Evolutionary conservation across 2,888 invertebrate species (phyloP), one percentile per base, ranked within the genome.

Genomic region (Scaptomyza flava): DNA sequence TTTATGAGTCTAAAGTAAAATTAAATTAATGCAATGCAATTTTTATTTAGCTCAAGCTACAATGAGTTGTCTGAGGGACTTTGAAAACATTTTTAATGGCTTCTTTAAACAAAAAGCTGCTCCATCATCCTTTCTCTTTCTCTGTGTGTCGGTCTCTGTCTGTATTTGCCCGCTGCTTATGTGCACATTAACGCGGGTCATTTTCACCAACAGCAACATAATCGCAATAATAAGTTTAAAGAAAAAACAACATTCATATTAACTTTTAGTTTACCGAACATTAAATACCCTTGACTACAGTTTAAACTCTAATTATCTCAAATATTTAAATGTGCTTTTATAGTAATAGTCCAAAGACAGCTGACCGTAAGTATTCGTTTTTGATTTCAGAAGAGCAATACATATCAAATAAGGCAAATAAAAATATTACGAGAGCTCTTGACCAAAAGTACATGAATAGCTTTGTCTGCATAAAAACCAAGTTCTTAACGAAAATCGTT

Each of bases 151-250:
- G 30, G 6, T 33, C 9, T 23, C 2, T 33, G 3, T 41, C 9
- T 43, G 61, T n/a, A n/a, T n/a, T n/a, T n/a, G n/a, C n/a, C n/a
- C 66, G 65, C 52, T 85, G 56, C 63, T 64, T 63, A 78, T 47
- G 53, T 61, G 52, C 66, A 79, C 83, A 87, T 85, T 82, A 88
- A 73, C 70, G 73, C 60, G 80, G 86, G 77, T 82, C 83, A 82
- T 82, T 82, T 88, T 86, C 80, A 65, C 61, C 66, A 70, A 64
- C 60, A 68, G 63, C 65, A 46, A 57, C 50, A 63, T 58, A 69
- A 81, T 61, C 57, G 82, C 79, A 72, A 81, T 69, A 75, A 81
- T 69, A 85, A 68, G 66, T 82, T 70, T 52, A 50, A 59, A 53
- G 11, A 0, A n/a, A 43, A n/a, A 31, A 20, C 6, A 20, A 38